Base-by-base conservation (phyloP, 2,888 invertebrate species). In the Drosophila histrio region DNA sequence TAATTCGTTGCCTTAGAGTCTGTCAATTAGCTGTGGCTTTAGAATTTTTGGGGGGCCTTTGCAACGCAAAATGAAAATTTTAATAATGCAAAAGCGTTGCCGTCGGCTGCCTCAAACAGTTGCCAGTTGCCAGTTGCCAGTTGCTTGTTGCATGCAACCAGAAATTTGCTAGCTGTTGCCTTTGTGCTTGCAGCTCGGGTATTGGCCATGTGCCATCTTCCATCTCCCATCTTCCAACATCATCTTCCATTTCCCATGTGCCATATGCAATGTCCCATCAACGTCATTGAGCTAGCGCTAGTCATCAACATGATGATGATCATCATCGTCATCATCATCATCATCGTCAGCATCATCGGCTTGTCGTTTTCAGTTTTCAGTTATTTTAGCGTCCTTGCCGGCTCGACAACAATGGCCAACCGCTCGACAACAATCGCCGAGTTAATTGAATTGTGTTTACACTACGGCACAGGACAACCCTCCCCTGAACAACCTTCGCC, bases 391-490 rank as follows among this genome's bases (percentile, higher is more conserved):
- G 64, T 64, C 83, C 79, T 70, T 78, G 72, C 66, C 52, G 69
- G 63, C 43, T 46, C 46, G 57, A 72, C 86, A 85, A 82, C 88
- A 87, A 87, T 82, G 86, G 49, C 47, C 62, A 57, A 47, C 81
- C 69, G 63, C 81, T 64, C 77, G 67, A 73, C 88, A 70, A 86
- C 88, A 74, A 83, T 76, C 73, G 70, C 46, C 69, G 60, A 79
- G 88, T 88, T 88, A 84, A 84, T 84, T 84, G 87, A 88, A 84
- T 84, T 84, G 84, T 87, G 84, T 84, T 84, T 88, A 83, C 87
- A 86, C 84, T 83, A 61, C 62, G 74, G 77, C 71, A 66, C 60
- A 62, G 59, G 63, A 52, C 59, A 65, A n/a, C 9, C 30, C 53
- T n/a, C 30, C 41, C 17, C 19, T 2, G 6, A 3, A 7, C 21